Evolutionary conservation across 2,888 invertebrate species (phyloP).

Genomic region (Zhuqinia jingwanae): DNA sequence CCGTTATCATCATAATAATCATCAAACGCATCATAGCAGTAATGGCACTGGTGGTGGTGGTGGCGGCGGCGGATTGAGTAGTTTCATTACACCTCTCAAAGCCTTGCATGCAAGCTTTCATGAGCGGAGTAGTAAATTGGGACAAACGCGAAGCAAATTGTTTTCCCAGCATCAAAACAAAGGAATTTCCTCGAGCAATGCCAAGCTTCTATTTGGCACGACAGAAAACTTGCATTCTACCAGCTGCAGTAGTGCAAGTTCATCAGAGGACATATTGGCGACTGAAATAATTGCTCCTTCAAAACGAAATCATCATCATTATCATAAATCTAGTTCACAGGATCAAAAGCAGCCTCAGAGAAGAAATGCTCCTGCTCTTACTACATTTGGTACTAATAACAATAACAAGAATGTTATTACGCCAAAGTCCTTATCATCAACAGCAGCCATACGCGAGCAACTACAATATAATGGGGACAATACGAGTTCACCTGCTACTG

Average conservation of each 20-base stretch:
- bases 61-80: conserved; percentile 67
- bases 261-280: conserved; percentile 65
- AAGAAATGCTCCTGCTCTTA: not conserved
- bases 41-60: conserved; percentile 59
- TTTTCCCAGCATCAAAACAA: conserved; percentile 74
- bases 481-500: not conserved
- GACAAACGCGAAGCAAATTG: conserved; percentile 72
- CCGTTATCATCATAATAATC: conserved; percentile 26
- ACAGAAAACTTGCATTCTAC: conserved; percentile 65
- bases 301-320: conserved; percentile 33
- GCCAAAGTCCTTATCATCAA: conserved; percentile 27
- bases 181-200: conserved; percentile 69
- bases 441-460: conserved; percentile 22
- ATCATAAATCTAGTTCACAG: conserved; percentile 31
- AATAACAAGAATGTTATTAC: conserved; percentile 52
- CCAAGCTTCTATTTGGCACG: conserved; percentile 68
- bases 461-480: conserved; percentile 61
- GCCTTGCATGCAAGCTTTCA: conserved; percentile 77
- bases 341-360: conserved; percentile 16
- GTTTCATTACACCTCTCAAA: conserved; percentile 75
- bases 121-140: conserved; percentile 74
- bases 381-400: conserved; percentile 26
- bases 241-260: conserved; percentile 58
- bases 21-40: conserved; percentile 5
- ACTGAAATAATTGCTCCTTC: conserved; percentile 66